Base-by-base conservation (phyloP, 1,140 invertebrate genomes). In the Megathymus violae region DNA sequence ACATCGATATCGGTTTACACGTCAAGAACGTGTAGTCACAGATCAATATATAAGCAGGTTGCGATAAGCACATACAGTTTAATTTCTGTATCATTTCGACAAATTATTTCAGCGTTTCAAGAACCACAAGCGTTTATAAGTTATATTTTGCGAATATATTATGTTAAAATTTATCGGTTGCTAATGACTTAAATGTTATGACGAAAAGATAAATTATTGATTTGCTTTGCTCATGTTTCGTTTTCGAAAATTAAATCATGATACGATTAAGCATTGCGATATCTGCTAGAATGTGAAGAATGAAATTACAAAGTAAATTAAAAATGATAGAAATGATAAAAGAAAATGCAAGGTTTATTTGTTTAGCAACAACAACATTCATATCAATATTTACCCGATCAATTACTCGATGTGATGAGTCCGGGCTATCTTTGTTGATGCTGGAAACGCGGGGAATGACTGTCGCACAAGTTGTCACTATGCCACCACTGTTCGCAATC, bases 401-500 rank as follows among this genome's bases (percentile, higher is more conserved):
- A 74, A 69, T 77, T 72, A 74, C 71, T 77, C 48, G 69, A 77
- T 76, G 58, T 50, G 62, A 56, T 56, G 62, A 64, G 47, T 64
- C 69, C 22, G 61, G 65, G 82, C 71, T 90, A 90, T 87, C 88
- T 90, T 50, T 90, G 85, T 66, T 90, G 88, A 67, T 86, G 78
- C 44, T 90, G 85, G 66, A 88, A 90, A 69, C 76, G 74, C 52
- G 88, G 88, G 27, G 85, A 88, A 84, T 88, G 80, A 75, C 85
- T 82, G 56, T 90, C 84, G 82, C 88, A 88, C 74, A 74, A 85
- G 70, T 90, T 88, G 76, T 90, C 88, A 90, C 88, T 88, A 64
- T 84, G 71, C 88, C 88, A 90, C 85, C 84, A 85, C 80, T 87
- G 83, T 81, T 86, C 78, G 84, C 80, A 80, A 71, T 83, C 71